Evolutionary conservation across 2,113 vertebrate genomes (phyloP), one percentile per base, ranked within the genome.

Genomic region (Pangasianodon hypophthalmus): DNA sequence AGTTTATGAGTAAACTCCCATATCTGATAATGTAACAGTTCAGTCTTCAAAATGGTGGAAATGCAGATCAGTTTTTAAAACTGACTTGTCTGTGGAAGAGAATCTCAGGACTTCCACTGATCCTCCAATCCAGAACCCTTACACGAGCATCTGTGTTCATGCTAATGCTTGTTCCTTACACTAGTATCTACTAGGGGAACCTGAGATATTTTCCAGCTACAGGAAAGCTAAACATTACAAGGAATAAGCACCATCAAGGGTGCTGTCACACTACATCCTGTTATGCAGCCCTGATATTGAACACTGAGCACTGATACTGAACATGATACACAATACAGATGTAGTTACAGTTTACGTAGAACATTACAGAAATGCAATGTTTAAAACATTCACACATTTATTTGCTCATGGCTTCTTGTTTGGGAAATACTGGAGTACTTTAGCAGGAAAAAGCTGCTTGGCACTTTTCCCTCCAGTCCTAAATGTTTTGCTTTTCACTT

Each of bases 401-500:
- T 82, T 54, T 32, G 56, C 56, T 62, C 50, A 83, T 83, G 52
- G 29, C n/a, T 83, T 14, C n/a, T 46, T 77, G 41, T 44, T 46
- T 77, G 32, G 69, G 41, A 77, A 80, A 80, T 80, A 83, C 52
- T 58, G 4, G 10, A 44, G 21, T 75, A 37, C 48, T 83, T 90
- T 37, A 52, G 19, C 13, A 50, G 79, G 75, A 73, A 71, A 67
- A 24, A 9, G 13, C 11, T 41, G 62, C 26, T 44, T 62, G 88
- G 79, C 46, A 29, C 58, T 37, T 71, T 50, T 77, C 37, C 71
- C 37, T 60, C 24, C 29, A 67, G 6, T 21, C 54, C 26, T 52
- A 18, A 32, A 2, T 56, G 16, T 26, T 77, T 56, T 26, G 6
- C 29, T 90, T 82, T 91, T 85, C 90, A 92, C 67, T 92, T 91